A percentile compares a stretch with the other conserved stretches of the same genome.
Conservation (phyloP, 2,888 invertebrate species). For the Cinara cedri region DNA sequence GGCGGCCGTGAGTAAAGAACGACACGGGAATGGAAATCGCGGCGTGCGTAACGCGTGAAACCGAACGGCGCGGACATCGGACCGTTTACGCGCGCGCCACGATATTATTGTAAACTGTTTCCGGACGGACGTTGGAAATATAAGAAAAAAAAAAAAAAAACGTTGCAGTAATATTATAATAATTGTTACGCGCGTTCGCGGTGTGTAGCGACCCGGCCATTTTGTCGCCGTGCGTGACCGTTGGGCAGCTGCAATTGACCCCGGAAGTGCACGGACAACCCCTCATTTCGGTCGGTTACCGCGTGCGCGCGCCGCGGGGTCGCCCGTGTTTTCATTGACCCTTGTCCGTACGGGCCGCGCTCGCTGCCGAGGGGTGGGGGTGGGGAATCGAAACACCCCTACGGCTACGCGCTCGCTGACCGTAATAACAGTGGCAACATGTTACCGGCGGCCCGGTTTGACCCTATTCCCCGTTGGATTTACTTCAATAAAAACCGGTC, state of each 20-base stretch:
- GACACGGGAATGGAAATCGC: not conserved
- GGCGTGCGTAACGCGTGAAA: too few species aligned
- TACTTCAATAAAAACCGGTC: slow-evolving; percentile 45
- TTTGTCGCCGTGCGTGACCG: slow-evolving; percentile 42
- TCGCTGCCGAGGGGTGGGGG: too few species aligned
- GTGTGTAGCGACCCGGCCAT: slow-evolving; percentile 27
- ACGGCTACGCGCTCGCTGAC: slow-evolving; percentile 20
- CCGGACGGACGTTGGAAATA: too few species aligned
- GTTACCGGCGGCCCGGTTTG: slow-evolving; percentile 1
- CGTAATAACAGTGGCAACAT: slow-evolving; percentile 27
- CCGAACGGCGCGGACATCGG: too few species aligned
- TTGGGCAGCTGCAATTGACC: slow-evolving; percentile 50
- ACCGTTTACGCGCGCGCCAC: not conserved
- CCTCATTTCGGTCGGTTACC: slow-evolving; percentile 31
- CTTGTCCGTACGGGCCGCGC: slow-evolving; percentile 35
- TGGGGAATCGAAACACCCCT: slow-evolving; percentile 52
- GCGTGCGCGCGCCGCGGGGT: slow-evolving; percentile 31
- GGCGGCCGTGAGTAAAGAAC: too few species aligned
- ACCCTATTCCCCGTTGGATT: slow-evolving; percentile 16
- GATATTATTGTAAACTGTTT: not conserved
- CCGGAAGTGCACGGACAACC: slow-evolving; percentile 45
- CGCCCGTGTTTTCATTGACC: slow-evolving; percentile 56
- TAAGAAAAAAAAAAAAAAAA: too few species aligned
- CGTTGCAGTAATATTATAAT: too few species aligned
- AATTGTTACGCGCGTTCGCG: not conserved